These are phyloP conservation scores for Embiotoca jacksoni DNA, from an alignment of 2,113 vertebrate genomes.

Conservation along the genomic window DNA sequence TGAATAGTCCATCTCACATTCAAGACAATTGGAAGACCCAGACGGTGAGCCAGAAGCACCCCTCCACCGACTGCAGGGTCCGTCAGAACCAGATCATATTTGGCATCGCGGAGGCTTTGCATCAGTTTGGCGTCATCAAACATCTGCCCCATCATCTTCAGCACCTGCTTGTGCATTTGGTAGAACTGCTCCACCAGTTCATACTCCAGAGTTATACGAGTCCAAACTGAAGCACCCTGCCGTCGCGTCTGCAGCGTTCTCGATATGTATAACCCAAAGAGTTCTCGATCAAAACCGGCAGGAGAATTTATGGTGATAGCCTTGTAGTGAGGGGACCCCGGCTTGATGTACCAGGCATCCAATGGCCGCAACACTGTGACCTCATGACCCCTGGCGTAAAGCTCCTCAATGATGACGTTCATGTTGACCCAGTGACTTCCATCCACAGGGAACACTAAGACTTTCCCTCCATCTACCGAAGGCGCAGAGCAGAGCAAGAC, in stretches of 20 bases:
- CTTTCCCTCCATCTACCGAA: constrained; percentile 52
- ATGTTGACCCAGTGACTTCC: constrained; percentile 80
- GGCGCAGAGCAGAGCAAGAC: constrained; percentile 40
- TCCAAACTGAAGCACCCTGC: constrained; percentile 42
- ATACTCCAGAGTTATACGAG: constrained; percentile 2
- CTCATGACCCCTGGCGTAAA: constrained; percentile 70
- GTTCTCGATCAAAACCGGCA: constrained; percentile 8
- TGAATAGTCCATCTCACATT: constrained; percentile 72
- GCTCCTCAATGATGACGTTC: constrained; percentile 68
- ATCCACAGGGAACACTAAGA: constrained; percentile 68
- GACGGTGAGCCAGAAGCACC: constrained; percentile 48
- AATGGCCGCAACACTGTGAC: constrained; percentile 57
- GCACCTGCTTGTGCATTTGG: rapidly evolving
- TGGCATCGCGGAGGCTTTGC: constrained; percentile 49
- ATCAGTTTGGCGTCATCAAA: constrained; percentile 64
- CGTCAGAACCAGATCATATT: constrained; percentile 69
- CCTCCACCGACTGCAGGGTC: constrained; percentile 57
- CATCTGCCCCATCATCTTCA: constrained; percentile 3
- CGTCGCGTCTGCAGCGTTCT: constrained; percentile 1
- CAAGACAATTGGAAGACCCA: constrained; percentile 70
- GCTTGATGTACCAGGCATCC: constrained; percentile 69
- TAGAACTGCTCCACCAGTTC: not conserved
- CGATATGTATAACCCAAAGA: not conserved
- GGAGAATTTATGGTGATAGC: constrained; percentile 34
- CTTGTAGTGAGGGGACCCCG: constrained; percentile 60